These are phyloP conservation scores for Trimorus sp. DNA, from an alignment of 2,888 invertebrate genomes.

Conservation along the genomic window DNA sequence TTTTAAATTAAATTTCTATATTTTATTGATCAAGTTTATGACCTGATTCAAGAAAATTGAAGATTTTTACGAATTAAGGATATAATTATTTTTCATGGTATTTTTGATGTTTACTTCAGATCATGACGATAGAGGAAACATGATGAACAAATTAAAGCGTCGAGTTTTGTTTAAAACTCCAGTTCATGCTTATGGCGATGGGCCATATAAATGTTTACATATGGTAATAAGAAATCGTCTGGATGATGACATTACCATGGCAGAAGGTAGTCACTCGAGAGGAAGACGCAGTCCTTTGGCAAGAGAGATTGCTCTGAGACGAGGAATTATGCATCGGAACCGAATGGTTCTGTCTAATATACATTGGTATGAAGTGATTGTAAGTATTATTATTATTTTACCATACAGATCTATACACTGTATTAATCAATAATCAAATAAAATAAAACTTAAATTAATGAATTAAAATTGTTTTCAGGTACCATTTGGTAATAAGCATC, in stretches of 20 bases:
- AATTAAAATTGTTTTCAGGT: not conserved
- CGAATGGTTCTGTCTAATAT: not conserved
- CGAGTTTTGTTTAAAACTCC: conserved; percentile 15
- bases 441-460: too few relatives aligned
- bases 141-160: conserved; percentile 3
- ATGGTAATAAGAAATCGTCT: conserved; percentile 1
- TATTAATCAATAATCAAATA: too few relatives aligned
- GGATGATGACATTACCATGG: conserved; percentile 12
- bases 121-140: conserved; percentile 6
- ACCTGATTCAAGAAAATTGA: too few relatives aligned
- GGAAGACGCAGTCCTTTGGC: conserved; percentile 3
- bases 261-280: conserved; percentile 4
- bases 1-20: too few relatives aligned
- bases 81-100: too few relatives aligned
- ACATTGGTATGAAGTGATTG: not conserved
- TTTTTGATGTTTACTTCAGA: not conserved
- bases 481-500: conserved; percentile 14
- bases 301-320: not conserved
- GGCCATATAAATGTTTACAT: not conserved
- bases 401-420: too few relatives aligned
- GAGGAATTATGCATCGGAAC: not conserved
- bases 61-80: too few relatives aligned
- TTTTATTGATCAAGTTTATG: too few relatives aligned
- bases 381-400: too few relatives aligned
- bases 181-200: not conserved